A percentile compares a stretch with the other conserved stretches of the same genome.
Evolutionary conservation across 2,113 vertebrate genomes (phyloP).

Genomic region (human (Homo sapiens)): GRCh38 chr17:73495501-73496000

Average conservation of each 20-base stretch:
- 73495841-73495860: constrained; percentile 86
- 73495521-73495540: neutral
- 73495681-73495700: neutral
- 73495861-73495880: constrained; percentile 83
- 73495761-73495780: constrained; percentile 29
- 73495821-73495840: constrained; percentile 90
- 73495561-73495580: too few species aligned
- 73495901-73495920: constrained; percentile 87
- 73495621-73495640: neutral
- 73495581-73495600: neutral
- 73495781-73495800: neutral
- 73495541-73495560: fast-evolving
- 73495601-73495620: too few species aligned
- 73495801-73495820: constrained; percentile 79
- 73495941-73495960: constrained; percentile 74
- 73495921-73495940: constrained; percentile 75
- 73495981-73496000: neutral
- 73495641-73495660: too few species aligned
- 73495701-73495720: neutral
- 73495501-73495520: fast-evolving
- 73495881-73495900: constrained; percentile 88
- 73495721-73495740: neutral
- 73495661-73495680: too few species aligned
- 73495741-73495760: neutral
- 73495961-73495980: constrained; percentile 67